Evolutionary conservation across 2,888 invertebrate species (phyloP).

Genomic region (Apodemia mormo): DNA sequence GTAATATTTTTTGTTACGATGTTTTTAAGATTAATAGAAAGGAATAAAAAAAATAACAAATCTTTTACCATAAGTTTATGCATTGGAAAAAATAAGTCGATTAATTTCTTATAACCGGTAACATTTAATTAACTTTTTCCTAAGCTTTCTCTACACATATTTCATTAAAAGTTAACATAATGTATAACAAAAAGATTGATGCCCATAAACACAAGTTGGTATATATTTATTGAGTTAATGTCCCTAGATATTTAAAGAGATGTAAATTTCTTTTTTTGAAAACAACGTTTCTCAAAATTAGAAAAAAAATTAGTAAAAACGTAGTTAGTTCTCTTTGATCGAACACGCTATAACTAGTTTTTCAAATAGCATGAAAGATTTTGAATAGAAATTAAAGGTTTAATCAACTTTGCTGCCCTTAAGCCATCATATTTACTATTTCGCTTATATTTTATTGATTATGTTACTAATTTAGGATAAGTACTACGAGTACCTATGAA

Average conservation of each 20-base stretch:
- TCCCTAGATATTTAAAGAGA: background rate
- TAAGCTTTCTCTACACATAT: conserved; percentile 8
- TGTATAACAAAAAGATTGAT: background rate
- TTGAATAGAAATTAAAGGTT: no score
- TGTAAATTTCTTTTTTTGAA: background rate
- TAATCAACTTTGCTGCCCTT: no score
- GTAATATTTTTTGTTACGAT: no score
- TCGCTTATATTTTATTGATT: no score
- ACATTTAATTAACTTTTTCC: conserved; percentile 4
- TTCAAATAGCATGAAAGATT: no score
- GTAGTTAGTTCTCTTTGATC: background rate
- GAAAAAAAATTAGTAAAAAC: background rate
- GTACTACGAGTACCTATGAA: no score
- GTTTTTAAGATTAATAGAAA: no score
- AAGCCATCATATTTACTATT: no score
- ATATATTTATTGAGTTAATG: background rate
- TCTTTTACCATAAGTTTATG: background rate
- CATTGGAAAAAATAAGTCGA: background rate
- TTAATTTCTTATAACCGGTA: background rate
- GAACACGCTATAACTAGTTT: no score
- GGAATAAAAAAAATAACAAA: no score
- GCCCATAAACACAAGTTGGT: background rate
- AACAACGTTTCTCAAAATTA: background rate
- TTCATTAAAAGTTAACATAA: background rate
- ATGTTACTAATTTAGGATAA: no score